Percentiles rank a stretch among this genome's conserved stretches.
These are phyloP conservation scores for Raphicerus campestris DNA, from an alignment of 2,113 vertebrate species.

Conservation along the genomic window DNA sequence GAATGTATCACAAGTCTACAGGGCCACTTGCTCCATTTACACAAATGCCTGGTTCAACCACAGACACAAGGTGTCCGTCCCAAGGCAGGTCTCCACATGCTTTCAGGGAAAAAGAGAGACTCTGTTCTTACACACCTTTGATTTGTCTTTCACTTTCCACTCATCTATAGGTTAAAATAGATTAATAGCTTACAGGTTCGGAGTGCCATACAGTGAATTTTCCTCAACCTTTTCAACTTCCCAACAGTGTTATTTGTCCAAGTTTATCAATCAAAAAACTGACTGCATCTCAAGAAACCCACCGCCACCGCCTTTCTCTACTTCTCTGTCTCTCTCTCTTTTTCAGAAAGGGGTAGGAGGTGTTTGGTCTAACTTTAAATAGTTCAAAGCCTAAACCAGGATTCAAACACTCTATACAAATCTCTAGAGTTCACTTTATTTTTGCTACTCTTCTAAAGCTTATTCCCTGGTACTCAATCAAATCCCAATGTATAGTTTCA, in stretches of 20 bases:
- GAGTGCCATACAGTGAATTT: background rate
- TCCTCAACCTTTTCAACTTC: background rate
- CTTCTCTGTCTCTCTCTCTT: background rate
- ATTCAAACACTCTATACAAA: background rate
- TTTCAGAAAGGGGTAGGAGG: background rate
- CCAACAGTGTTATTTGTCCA: background rate
- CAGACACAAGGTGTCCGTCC: background rate
- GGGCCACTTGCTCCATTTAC: background rate
- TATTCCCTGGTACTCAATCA: background rate
- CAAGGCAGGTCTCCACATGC: no score
- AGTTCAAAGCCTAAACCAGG: background rate
- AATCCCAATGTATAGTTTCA: background rate
- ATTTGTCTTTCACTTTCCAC: background rate
- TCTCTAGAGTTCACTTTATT: background rate
- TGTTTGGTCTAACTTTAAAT: background rate
- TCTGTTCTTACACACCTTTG: background rate
- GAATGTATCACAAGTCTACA: background rate
- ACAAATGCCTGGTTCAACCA: background rate
- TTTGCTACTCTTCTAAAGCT: background rate
- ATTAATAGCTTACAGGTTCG: background rate
- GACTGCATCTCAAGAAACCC: background rate
- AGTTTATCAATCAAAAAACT: background rate
- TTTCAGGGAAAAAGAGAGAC: background rate
- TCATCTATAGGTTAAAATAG: background rate
- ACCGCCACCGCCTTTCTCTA: background rate